These are phyloP conservation scores for Yponomeuta evonymella DNA, from an alignment of 2,888 invertebrate species.

Conservation along the genomic window DNA sequence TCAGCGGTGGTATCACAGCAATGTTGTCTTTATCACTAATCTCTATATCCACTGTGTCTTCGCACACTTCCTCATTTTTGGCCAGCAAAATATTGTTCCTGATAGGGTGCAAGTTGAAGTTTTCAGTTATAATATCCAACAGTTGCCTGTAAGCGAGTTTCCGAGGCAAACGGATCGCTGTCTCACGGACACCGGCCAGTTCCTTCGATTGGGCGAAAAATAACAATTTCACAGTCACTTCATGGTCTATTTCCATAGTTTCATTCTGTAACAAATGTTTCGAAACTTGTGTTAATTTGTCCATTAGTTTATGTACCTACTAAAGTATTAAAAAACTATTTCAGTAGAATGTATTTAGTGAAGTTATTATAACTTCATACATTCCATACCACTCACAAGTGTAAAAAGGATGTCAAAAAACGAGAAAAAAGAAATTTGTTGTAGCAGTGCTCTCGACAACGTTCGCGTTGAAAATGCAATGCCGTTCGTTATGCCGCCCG, in stretches of 20 bases:
- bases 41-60: slow-evolving; percentile 66
- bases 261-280: slow-evolving; percentile 40
- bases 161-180: slow-evolving; percentile 66
- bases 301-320: too few relatives aligned
- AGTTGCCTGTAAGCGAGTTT: slow-evolving; percentile 76
- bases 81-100: slow-evolving; percentile 85
- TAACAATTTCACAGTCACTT: slow-evolving; percentile 80
- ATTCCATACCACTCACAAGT: background rate
- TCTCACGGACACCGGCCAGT: slow-evolving; percentile 80
- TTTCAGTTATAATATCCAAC: slow-evolving; percentile 74
- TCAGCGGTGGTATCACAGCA: slow-evolving; percentile 95
- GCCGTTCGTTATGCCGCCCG: background rate
- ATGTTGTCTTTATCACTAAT: slow-evolving; percentile 85
- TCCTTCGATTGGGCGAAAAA: slow-evolving; percentile 96
- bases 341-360: background rate
- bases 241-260: slow-evolving; percentile 64
- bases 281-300: too few relatives aligned
- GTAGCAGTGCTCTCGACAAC: background rate
- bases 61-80: slow-evolving; percentile 87
- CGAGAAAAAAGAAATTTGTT: background rate
- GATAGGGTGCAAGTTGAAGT: slow-evolving; percentile 81
- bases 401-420: background rate
- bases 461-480: background rate
- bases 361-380: background rate
- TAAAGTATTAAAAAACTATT: background rate